Evolutionary conservation across 2,113 vertebrate genomes (phyloP).

Genomic region (Mixornis gularis): DNA sequence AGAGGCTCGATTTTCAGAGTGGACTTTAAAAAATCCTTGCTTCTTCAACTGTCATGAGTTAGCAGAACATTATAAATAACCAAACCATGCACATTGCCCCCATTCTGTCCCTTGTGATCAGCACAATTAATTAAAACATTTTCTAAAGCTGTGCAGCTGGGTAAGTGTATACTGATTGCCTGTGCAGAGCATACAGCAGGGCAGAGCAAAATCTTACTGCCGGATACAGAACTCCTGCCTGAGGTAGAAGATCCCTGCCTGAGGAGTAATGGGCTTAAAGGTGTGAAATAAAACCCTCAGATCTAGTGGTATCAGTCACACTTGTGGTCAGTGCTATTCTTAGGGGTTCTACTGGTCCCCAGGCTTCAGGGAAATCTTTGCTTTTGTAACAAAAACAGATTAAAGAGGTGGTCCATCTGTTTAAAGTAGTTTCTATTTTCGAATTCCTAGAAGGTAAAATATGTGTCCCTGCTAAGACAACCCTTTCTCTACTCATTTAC

Average conservation of each 20-base stretch:
- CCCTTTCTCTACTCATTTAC: neutral
- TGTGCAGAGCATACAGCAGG: neutral
- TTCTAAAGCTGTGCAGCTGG: neutral
- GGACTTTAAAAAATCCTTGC: rapidly evolving
- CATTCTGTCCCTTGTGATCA: neutral
- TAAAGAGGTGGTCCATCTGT: neutral
- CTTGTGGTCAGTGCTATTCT: neutral
- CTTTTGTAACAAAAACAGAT: neutral
- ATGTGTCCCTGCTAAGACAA: neutral
- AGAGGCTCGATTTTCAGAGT: neutral
- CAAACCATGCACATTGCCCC: neutral
- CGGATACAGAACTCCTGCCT: neutral
- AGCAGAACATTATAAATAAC: neutral
- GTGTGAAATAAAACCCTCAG: neutral
- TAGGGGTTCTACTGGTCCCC: neutral
- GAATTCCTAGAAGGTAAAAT: neutral
- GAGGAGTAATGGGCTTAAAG: neutral
- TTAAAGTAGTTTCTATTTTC: neutral
- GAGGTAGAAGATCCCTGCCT: neutral
- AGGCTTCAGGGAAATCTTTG: neutral
- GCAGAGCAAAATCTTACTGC: neutral
- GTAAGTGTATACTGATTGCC: neutral
- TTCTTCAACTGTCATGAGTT: neutral
- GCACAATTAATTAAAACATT: neutral
- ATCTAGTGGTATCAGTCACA: neutral